Evolutionary conservation across 2,113 vertebrate genomes (phyloP).

Genomic region (Scopus umbretta): DNA sequence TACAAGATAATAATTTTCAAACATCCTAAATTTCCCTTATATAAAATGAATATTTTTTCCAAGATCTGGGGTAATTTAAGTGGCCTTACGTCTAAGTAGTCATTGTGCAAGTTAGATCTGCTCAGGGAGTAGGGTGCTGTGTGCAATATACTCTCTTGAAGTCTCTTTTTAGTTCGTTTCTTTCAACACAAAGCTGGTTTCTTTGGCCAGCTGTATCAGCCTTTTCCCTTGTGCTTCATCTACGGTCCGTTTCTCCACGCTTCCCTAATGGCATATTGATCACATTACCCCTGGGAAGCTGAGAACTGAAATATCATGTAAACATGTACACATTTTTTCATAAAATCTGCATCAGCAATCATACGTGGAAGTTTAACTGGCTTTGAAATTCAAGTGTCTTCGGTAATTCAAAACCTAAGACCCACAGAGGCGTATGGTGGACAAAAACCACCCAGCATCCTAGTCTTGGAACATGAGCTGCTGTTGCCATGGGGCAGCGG

Average conservation of each 20-base stretch:
- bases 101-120: neutral
- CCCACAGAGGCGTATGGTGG: neutral
- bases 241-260: fast-evolving
- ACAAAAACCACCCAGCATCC: neutral
- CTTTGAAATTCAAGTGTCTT: neutral
- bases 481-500: neutral
- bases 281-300: neutral
- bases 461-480: fast-evolving
- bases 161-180: neutral
- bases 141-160: neutral
- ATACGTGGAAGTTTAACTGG: neutral
- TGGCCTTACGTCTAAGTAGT: neutral
- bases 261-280: neutral
- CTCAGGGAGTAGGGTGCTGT: neutral
- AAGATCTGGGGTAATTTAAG: neutral
- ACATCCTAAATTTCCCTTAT: neutral
- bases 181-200: neutral
- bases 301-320: neutral
- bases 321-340: neutral
- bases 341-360: neutral
- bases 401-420: neutral
- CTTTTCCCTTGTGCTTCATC: neutral
- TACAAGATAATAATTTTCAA: neutral
- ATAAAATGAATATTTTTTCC: neutral
- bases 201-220: neutral